Evolutionary conservation across 2,888 invertebrate genomes (phyloP), one percentile per base, ranked within the genome.

Genomic region (Agriopis aurantiaria): DNA sequence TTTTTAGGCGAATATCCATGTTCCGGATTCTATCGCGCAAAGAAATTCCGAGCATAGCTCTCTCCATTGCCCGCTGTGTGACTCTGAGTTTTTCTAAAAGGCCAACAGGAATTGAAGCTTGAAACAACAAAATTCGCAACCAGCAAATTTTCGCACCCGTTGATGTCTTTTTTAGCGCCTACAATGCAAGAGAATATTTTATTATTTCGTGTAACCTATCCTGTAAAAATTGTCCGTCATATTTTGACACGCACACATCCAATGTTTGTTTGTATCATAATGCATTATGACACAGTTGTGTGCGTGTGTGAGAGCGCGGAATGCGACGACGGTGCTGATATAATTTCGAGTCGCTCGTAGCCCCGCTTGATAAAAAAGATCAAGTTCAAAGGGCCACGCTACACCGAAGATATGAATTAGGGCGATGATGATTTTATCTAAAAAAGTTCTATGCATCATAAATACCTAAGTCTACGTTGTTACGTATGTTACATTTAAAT

Each of bases 381-480:
- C 92, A 93, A 93, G 93, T 92, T 92, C 92, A 92, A 90, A 92
- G 89, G 91, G 91, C 84, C 88, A 87, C 83, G 80, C 82, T 75
- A 79, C 70, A 45, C 66, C 66, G 63, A 80, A 82, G 85, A 87
- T 87, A 88, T 80, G 80, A 73, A 65, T 76, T 81, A 46, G 58
- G 46, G 77, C 74, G 77, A 75, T 73, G 77, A 77, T 71, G 74
- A 75, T 80, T 75, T 75, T 43, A 43, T 9, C 76, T 23, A 67
- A 75, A 75, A 66, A 60, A 63, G 56, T 71, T 73, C 66, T 57
- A 61, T 66, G 41, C 60, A 17, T 17, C 1, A 40, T 11, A 55
- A 33, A 12, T 55, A 40, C 4, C 0, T 40, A 55, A 8, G 3
- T 55, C 17, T 57, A 43, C 33, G 43, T 57, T 43, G 12, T 33